These are phyloP conservation scores for Blomia tropicalis DNA, from an alignment of 2,888 invertebrate genomes.

Conservation along the genomic window DNA sequence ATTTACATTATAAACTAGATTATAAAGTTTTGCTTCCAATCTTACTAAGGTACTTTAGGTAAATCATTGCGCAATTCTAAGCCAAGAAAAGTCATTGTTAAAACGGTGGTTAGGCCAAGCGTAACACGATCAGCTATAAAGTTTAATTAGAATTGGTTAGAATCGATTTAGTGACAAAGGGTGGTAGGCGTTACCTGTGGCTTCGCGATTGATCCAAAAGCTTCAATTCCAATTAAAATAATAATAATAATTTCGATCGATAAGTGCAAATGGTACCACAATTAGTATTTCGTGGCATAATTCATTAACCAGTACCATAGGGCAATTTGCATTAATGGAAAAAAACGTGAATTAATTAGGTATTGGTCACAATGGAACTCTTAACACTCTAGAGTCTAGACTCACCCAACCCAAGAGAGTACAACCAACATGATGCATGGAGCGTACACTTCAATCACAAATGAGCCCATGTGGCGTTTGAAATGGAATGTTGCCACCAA, in stretches of 20 bases:
- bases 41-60: constrained; percentile 57
- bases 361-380: neutral
- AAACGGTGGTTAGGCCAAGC: constrained; percentile 60
- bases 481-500: constrained; percentile 57
- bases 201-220: constrained; percentile 45
- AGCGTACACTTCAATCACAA: constrained; percentile 42
- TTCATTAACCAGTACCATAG: too few species aligned
- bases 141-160: neutral
- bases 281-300: too few species aligned
- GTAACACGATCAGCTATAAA: constrained; percentile 55
- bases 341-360: too few species aligned
- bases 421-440: constrained; percentile 38
- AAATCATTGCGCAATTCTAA: constrained; percentile 61
- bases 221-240: neutral
- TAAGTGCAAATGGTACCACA: too few species aligned
- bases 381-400: too few species aligned
- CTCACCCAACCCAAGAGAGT: constrained; percentile 38
- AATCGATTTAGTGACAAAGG: neutral
- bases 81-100: constrained; percentile 68
- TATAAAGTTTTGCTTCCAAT: neutral
- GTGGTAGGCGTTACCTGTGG: constrained; percentile 40
- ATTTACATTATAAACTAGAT: too few species aligned
- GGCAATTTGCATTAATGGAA: too few species aligned
- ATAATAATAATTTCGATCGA: too few species aligned
- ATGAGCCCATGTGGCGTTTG: constrained; percentile 64